Evolutionary conservation across 1,140 invertebrate genomes (phyloP), one percentile per base, ranked within the genome.

Genomic region (Drosophila fuyamai): DNA sequence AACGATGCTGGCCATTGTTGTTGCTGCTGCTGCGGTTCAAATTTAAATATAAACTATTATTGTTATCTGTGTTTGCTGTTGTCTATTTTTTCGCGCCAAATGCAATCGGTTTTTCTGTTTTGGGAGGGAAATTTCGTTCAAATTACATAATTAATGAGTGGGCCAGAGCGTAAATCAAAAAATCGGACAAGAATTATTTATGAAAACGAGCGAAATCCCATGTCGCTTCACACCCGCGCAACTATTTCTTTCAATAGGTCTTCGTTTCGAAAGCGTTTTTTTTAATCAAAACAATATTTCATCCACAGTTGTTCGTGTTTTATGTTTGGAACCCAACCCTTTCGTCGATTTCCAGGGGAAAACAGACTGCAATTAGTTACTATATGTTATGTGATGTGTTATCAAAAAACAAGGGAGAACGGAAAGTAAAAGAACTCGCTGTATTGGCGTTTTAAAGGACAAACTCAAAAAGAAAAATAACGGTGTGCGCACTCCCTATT

Each of bases 21-120:
- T 57, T 70, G 51, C 63, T 57, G 47, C 35, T 58, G 57, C 66
- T 40, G 46, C 46, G 54, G 58, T 41, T 43, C 38, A 81, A 86
- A 86, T 81, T 85, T 80, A 72, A 72, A 72, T 72, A 58, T 72
- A 72, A 72, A 72, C 68, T 72, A 72, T 72, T 72, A 72, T 72
- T 72, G 68, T 71, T 71, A 71, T 71, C 67, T 44, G 38, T 53
- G 46, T 35, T 68, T 38, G 50, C 32, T 35, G 36, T 67, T 71
- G 44, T 36, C 35, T 13, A 40, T 58, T 40, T 67, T 70, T 80
- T 67, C 74, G 81, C 81, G 81, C 68, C 82, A 85, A 85, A 75
- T 82, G 79, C 79, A 82, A 78, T 75, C 55, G 57, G 44, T 57
- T 43, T 59, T 51, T 43, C 36, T 41, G n/a, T 62, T 63, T 38